Evolutionary conservation across 2,797 vertebrate genomes (phyloP).

Genomic region (Tangara arthus): DNA sequence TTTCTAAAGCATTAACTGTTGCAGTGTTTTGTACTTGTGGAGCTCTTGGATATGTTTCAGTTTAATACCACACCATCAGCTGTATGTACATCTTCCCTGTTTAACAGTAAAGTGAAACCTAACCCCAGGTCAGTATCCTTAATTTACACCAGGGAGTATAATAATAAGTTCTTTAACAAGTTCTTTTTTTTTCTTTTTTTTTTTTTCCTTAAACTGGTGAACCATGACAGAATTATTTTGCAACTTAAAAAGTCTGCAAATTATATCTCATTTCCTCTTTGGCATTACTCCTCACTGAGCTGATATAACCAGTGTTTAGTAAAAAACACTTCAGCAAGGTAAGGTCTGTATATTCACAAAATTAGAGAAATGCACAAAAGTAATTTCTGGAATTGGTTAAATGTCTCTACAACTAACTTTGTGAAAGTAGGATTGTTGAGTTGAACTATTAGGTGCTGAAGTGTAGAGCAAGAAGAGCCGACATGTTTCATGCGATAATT

Average conservation of each 20-base stretch:
- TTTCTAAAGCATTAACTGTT: not conserved
- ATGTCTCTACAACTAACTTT: constrained; percentile 38
- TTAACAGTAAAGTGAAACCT: not conserved
- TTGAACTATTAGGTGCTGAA: constrained; percentile 60
- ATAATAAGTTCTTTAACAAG: not conserved
- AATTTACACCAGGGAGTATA: not conserved
- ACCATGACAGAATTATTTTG: constrained; percentile 13
- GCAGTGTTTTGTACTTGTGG: not conserved
- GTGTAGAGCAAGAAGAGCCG: constrained; percentile 42
- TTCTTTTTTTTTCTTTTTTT: fast-evolving
- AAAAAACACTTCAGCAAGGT: constrained; percentile 13
- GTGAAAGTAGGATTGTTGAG: constrained; percentile 43
- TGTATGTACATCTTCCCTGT: not conserved
- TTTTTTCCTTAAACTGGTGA: not conserved
- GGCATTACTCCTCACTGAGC: not conserved
- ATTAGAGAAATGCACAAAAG: not conserved
- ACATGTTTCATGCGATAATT: constrained; percentile 71
- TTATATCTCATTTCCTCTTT: constrained; percentile 36
- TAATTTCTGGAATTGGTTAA: constrained; percentile 38
- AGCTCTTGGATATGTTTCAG: not conserved
- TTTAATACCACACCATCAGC: not conserved
- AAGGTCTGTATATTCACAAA: constrained; percentile 11
- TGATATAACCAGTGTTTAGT: constrained; percentile 8
- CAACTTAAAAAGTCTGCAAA: constrained; percentile 45
- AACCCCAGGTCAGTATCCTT: not conserved